These are phyloP conservation scores for Bombus cullumanus DNA, from an alignment of 1,140 invertebrate species.

Conservation along the genomic window DNA sequence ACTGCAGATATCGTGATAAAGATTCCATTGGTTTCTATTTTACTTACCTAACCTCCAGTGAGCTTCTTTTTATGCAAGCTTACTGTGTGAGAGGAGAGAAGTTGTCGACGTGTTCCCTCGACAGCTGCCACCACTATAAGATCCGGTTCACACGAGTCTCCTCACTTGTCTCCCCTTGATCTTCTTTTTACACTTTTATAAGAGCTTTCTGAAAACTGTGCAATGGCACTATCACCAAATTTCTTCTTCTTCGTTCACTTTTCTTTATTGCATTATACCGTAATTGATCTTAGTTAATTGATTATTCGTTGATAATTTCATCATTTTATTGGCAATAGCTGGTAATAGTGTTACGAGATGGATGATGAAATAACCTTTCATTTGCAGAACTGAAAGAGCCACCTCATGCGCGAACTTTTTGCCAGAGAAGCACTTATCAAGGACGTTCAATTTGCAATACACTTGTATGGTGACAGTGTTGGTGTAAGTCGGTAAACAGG, in stretches of 20 bases:
- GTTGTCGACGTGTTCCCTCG: conserved; percentile 40
- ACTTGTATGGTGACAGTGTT: neutral
- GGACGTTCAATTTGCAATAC: conserved; percentile 38
- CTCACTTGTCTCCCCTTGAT: neutral
- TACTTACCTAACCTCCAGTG: conserved; percentile 6
- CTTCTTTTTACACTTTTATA: conserved; percentile 14
- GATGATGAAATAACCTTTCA: neutral
- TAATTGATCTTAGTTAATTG: neutral
- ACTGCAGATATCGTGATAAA: neutral
- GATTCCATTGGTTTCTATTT: neutral
- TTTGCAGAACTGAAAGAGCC: neutral
- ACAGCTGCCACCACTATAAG: conserved; percentile 57
- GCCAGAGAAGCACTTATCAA: conserved; percentile 6
- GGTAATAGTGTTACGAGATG: too few relatives aligned
- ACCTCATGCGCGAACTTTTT: neutral
- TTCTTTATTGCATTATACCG: neutral
- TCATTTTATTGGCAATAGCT: neutral
- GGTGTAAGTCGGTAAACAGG: conserved; percentile 43
- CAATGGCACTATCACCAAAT: neutral
- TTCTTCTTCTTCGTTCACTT: too few relatives aligned
- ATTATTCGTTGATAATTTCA: neutral
- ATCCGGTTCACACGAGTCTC: conserved; percentile 75
- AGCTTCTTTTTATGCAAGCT: conserved; percentile 36
- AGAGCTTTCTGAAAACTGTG: neutral
- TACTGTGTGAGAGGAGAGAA: conserved; percentile 29